Evolutionary conservation across 2,113 vertebrate genomes (phyloP).

Genomic region (Indicator maculatus): DNA sequence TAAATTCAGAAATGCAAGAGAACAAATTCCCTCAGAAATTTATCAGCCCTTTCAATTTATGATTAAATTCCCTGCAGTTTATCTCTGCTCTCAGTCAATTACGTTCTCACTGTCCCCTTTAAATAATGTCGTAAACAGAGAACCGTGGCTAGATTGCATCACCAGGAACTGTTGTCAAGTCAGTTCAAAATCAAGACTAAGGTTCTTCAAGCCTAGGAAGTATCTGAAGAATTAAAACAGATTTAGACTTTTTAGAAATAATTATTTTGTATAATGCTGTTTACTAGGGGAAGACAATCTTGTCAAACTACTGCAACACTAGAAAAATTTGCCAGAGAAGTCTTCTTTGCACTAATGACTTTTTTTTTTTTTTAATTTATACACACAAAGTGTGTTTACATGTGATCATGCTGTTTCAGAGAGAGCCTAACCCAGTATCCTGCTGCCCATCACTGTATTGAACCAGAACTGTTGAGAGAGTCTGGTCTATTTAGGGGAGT

Average conservation of each 20-base stretch:
- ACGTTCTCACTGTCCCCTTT: not conserved
- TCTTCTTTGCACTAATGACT: not conserved
- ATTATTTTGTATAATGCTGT: not conserved
- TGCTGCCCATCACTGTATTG: not conserved
- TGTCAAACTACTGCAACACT: not conserved
- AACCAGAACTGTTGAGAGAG: not conserved
- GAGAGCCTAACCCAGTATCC: rapidly evolving
- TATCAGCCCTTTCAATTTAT: not conserved
- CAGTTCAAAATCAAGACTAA: not conserved
- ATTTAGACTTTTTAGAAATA: not conserved
- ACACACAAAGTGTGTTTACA: too few relatives aligned
- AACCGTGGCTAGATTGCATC: not conserved
- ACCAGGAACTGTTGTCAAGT: not conserved
- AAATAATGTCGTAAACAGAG: not conserved
- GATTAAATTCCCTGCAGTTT: not conserved
- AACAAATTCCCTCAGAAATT: not conserved
- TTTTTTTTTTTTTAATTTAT: not conserved
- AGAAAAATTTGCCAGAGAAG: not conserved
- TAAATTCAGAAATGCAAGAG: not conserved
- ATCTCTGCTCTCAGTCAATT: not conserved
- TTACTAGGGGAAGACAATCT: not conserved
- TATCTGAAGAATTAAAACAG: not conserved
- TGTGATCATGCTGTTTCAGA: not conserved
- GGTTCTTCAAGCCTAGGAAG: not conserved
- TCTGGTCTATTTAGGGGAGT: not conserved